Evolutionary conservation across 1,140 invertebrate genomes (phyloP).

Genomic region (Stegodyphus mimosarum): DNA sequence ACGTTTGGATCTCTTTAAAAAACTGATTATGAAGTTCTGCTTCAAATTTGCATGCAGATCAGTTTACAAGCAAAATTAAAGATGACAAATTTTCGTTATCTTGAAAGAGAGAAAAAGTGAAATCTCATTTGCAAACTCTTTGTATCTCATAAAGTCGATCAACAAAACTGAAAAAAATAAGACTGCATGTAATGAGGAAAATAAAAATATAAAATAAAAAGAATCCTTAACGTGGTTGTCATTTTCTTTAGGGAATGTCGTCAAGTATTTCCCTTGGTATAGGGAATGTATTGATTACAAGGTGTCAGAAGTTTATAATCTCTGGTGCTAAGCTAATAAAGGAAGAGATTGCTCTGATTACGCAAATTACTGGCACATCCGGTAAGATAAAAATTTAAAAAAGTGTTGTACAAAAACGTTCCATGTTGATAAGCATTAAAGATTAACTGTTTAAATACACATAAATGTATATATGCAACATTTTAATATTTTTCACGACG

Average conservation of each 20-base stretch:
- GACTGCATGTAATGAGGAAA: too few relatives aligned
- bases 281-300: background rate
- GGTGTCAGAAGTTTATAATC: background rate
- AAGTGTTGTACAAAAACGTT: too few relatives aligned
- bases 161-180: too few relatives aligned
- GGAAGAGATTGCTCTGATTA: background rate
- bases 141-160: background rate
- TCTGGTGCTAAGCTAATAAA: slow-evolving; percentile 15
- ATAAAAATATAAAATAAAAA: slow-evolving; percentile 1
- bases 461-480: too few relatives aligned
- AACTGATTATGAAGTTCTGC: slow-evolving; percentile 15
- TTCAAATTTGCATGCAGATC: slow-evolving; percentile 37
- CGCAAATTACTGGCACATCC: too few relatives aligned
- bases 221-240: slow-evolving; percentile 13
- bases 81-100: slow-evolving; percentile 26
- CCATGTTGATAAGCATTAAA: too few relatives aligned
- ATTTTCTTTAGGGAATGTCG: slow-evolving; percentile 4
- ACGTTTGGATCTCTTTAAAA: background rate
- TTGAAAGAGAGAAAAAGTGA: background rate
- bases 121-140: slow-evolving; percentile 3
- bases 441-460: too few relatives aligned
- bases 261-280: background rate
- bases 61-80: slow-evolving; percentile 8
- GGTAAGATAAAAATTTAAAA: too few relatives aligned
- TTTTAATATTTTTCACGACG: too few relatives aligned